Base-by-base conservation (phyloP, 2,888 invertebrate species). In the Bombylius discolor region DNA sequence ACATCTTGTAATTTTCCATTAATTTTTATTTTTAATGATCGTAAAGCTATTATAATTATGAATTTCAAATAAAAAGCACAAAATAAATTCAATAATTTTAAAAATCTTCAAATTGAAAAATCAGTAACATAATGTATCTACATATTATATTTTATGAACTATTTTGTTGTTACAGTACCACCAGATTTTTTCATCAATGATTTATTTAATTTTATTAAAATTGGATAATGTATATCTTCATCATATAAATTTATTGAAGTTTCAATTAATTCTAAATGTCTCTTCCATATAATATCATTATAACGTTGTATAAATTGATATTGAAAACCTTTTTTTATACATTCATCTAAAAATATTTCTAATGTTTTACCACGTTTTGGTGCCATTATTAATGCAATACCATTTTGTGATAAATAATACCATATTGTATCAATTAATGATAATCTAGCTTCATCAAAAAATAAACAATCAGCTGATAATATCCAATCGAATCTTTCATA, bases 381-480 rank as follows among this genome's bases (percentile, higher is more conserved):
- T 11, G 89, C 89, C 81, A 89, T 85, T 48, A 89, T 78, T 59
- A 87, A 73, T 4, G 84, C 87, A 51, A 81, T 68, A 1, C 89
- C 88, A 66, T 76, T 72, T 23, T 75, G 71, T 13, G 79, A 74
- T 63, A 87, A 69, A 67, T 79, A 79, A 59, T 78, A 77, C 78
- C 81, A 81, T 61, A 87, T 80, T 53, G 85, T 83, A 60, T 82
- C 79, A 44, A 85, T 81, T 60, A 87, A 74, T 61, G 83, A 81
- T 36, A 78, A 71, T 49, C 87, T 77, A 1, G 82, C 82, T 56
- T 86, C 85, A 66, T 87, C 87, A 68, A 87, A 87, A 74, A 87
- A 88, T 57, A 87, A 70, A 68, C 87, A 89, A 70, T 89, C 89
- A 3, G 89, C 88, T 66, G 86, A 85, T 11, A 89, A 74, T 52